phyloP scores from a whole-genome alignment of 92 coral and sea anemone genomes.

The Palythoa heliodiscus region DNA sequence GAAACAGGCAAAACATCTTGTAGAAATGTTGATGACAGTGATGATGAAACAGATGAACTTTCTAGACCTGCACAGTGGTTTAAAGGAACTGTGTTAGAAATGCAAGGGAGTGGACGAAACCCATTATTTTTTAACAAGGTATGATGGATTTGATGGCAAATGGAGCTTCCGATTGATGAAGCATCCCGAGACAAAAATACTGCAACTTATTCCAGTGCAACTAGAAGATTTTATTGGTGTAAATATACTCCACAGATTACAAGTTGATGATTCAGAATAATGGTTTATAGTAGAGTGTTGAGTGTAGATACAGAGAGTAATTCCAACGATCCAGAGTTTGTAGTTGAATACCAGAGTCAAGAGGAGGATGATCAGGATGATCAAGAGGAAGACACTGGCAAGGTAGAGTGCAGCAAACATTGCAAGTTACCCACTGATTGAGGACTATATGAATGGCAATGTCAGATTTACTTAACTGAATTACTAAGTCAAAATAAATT shows the following conservation, averaged over 20 bases:
- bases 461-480: not conserved
- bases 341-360: conserved; percentile 22
- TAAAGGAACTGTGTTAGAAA: conserved; percentile 18
- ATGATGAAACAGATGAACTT: conserved; percentile 1
- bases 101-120: conserved; percentile 23
- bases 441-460: not conserved
- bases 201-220: conserved; percentile 12
- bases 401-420: not conserved
- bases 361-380: conserved; percentile 15
- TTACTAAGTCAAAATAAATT: too few relatives aligned
- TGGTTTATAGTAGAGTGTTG: conserved; percentile 33
- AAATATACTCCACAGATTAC: conserved; percentile 24
- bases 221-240: conserved; percentile 30
- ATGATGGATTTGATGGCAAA: conserved; percentile 26
- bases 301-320: conserved; percentile 23
- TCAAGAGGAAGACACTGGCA: not conserved
- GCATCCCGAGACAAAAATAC: conserved; percentile 12
- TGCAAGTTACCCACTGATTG: not conserved
- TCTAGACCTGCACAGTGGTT: not conserved
- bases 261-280: conserved; percentile 19
- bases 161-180: conserved; percentile 36
- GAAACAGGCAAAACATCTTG: not conserved
- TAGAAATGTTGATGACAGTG: not conserved
- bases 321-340: conserved; percentile 25
- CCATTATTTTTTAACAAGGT: conserved; percentile 26